These are phyloP conservation scores for Charanyca ferruginea DNA, from an alignment of 2,888 invertebrate genomes.

Conservation along the genomic window DNA sequence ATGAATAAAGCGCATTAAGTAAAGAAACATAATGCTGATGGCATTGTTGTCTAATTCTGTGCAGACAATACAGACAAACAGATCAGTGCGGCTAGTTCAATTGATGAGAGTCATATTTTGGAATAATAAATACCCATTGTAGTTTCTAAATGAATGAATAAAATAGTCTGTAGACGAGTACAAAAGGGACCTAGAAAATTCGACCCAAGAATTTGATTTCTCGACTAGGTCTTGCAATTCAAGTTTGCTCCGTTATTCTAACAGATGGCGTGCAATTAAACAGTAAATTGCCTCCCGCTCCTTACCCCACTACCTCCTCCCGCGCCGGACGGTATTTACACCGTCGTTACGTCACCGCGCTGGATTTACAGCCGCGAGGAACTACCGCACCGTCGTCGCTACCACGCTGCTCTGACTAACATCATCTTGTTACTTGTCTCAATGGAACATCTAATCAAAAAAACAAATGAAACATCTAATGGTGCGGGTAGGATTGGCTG, in stretches of 20 bases:
- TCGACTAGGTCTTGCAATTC: conserved; percentile 16
- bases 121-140: too few relatives aligned
- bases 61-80: too few relatives aligned
- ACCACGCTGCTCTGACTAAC: neutral
- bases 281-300: conserved; percentile 72
- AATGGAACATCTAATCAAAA: neutral
- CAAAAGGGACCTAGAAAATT: neutral
- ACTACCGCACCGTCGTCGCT: conserved; percentile 10
- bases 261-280: conserved; percentile 84
- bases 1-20: too few relatives aligned
- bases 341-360: conserved; percentile 79
- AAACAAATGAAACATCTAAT: neutral
- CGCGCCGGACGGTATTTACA: conserved; percentile 73
- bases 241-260: conserved; percentile 68
- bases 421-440: neutral
- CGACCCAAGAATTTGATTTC: conserved; percentile 31
- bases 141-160: too few relatives aligned
- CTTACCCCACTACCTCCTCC: conserved; percentile 1
- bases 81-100: too few relatives aligned
- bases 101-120: too few relatives aligned
- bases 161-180: too few relatives aligned
- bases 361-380: conserved; percentile 69
- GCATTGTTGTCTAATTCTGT: too few relatives aligned
- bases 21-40: too few relatives aligned
- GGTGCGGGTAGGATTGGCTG: too few relatives aligned